phyloP scores from a whole-genome alignment of 2,113 vertebrate species.

The Vicugna pacos region DNA sequence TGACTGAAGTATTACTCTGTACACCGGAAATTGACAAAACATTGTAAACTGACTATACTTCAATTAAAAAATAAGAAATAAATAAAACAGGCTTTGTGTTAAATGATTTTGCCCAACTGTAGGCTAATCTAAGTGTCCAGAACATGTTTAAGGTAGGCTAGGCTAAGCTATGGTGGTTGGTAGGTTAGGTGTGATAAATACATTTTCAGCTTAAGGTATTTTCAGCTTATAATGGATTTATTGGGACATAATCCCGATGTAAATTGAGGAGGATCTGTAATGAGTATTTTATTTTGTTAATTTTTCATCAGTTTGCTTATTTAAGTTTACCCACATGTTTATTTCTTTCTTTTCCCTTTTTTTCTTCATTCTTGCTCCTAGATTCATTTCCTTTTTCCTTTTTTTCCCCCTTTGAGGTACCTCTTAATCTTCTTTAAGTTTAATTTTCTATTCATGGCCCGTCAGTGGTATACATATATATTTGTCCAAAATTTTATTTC shows the following conservation, averaged over 20 bases:
- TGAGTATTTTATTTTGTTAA: not conserved
- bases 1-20: too few species aligned
- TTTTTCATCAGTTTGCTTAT: not conserved
- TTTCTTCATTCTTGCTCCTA: not conserved
- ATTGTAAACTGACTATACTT: too few species aligned
- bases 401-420: not conserved
- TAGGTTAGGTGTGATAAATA: not conserved
- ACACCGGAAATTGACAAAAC: too few species aligned
- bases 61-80: too few species aligned
- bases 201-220: not conserved
- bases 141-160: too few species aligned
- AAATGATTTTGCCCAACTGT: too few species aligned
- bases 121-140: too few species aligned
- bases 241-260: not conserved
- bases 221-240: not conserved
- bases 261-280: not conserved
- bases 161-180: not conserved
- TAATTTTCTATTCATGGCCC: not conserved
- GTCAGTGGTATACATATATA: not conserved
- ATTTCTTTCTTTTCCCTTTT: not conserved
- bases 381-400: not conserved
- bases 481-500: not conserved
- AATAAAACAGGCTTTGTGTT: too few species aligned
- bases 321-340: not conserved
- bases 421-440: not conserved